These are phyloP conservation scores for Coreius guichenoti DNA, from an alignment of 2,797 vertebrate species.

Conservation along the genomic window DNA sequence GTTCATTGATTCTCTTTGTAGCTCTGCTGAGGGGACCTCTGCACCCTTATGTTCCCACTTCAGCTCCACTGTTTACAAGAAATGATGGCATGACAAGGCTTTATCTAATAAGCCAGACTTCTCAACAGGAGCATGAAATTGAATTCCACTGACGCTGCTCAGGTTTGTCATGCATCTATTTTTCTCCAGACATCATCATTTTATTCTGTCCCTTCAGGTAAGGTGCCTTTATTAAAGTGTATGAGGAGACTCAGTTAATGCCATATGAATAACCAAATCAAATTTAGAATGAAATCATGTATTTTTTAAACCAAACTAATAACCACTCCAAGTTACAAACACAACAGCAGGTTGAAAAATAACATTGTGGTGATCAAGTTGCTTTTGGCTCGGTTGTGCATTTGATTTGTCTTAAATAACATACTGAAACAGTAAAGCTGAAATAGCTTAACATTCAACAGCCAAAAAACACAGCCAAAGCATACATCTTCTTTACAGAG, in stretches of 20 bases:
- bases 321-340: background rate
- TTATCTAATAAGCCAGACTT: constrained; percentile 65
- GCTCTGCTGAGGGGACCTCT: constrained; percentile 58
- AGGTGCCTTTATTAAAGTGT: background rate
- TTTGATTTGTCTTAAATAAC: constrained; percentile 31
- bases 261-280: constrained; percentile 4
- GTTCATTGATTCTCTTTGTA: constrained; percentile 64
- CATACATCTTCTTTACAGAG: constrained; percentile 47
- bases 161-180: constrained; percentile 52
- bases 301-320: constrained; percentile 1
- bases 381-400: constrained; percentile 9
- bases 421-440: constrained; percentile 24
- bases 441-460: constrained; percentile 34
- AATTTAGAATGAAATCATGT: background rate
- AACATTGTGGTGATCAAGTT: background rate
- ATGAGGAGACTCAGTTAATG: background rate
- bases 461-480: constrained; percentile 28
- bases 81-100: constrained; percentile 60
- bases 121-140: constrained; percentile 60
- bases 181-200: constrained; percentile 37
- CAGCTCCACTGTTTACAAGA: constrained; percentile 66
- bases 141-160: constrained; percentile 55
- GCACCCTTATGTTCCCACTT: constrained; percentile 62
- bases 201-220: constrained; percentile 37
- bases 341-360: constrained; percentile 20